Base-by-base conservation (phyloP, 64 coral and sea anemone genomes). In the Orbicella faveolata region DNA sequence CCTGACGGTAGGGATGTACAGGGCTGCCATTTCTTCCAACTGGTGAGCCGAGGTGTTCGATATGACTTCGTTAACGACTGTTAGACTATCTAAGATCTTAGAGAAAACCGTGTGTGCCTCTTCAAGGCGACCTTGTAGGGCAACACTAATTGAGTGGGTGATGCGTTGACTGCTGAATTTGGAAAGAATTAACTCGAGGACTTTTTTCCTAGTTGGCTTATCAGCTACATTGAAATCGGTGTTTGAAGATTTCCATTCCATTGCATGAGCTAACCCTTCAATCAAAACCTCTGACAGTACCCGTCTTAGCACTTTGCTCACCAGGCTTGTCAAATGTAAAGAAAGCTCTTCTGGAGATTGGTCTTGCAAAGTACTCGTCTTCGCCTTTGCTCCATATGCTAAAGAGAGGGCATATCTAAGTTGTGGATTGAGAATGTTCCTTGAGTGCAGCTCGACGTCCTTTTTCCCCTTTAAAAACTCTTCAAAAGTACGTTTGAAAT, bases 1-100 rank as follows among this genome's bases (percentile, higher is more conserved):
- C 16, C 39, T 79, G 8, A 90, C 67, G 1, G n/a, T 66, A 23
- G 89, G 89, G 14, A 90, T 78, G 63, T 90, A 83, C 17, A 78
- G 44, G 1, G 76, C 19, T 7, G 76, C 37, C 41, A 78, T 78
- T 78, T 78, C 76, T 44, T 78, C 5, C 18, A 78, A 23, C 18
- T 78, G 76, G 1, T 53, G 39, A 9, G 76, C n/a, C 2, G 39
- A 52, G 4, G 0, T 21, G 15, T 39, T 78, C 52, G 20, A 52
- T 4, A 26, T 4, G 2, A 52, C 19, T 20, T 78, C 41, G 18
- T 21, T 21, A 2, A 53, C 15, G 17, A 19, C 39, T 23, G 39
- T 51, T 2, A 53, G 39, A 19, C 52, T 44, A 78, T 78, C 76
- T 7, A 78, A 52, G 17, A 78, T 0, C 14, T 52, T 78, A 21